Conservation (phyloP, 1,140 invertebrate genomes). For the Zaprionus davidi region DNA sequence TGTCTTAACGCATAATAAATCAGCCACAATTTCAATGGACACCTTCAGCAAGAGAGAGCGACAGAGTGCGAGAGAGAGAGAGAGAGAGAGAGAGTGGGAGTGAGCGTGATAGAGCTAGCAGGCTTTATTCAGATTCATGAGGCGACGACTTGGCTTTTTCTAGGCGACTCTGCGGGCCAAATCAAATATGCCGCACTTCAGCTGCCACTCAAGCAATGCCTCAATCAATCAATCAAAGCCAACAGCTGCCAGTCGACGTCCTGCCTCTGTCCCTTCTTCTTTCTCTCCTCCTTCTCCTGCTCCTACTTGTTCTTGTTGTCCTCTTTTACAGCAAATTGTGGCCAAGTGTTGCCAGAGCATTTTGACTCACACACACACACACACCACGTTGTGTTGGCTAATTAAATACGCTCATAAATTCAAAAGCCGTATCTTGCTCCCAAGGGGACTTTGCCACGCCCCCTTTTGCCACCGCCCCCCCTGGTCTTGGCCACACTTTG, state of each 20-base stretch:
- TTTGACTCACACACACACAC: conserved; percentile 6
- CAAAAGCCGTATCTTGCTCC: conserved; percentile 52
- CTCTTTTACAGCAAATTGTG: conserved; percentile 37
- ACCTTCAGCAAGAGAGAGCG: background rate
- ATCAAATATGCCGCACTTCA: conserved; percentile 76
- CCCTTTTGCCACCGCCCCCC: background rate
- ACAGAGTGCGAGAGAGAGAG: background rate
- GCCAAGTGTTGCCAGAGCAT: conserved; percentile 41
- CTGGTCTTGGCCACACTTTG: background rate
- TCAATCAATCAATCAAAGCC: conserved; percentile 77
- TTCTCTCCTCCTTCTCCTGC: background rate
- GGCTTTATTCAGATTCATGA: conserved; percentile 39
- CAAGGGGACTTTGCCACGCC: background rate
- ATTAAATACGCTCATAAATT: conserved; percentile 80
- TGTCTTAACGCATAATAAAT: conserved; percentile 82
- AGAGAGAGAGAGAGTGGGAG: background rate
- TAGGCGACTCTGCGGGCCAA: conserved; percentile 30
- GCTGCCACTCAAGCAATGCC: conserved; percentile 72
- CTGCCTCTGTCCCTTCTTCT: background rate
- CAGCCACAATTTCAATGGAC: conserved; percentile 74
- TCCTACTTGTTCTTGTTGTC: background rate
- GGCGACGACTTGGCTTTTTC: conserved; percentile 17
- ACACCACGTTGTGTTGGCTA: conserved; percentile 46
- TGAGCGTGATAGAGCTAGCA: background rate
- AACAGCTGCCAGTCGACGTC: conserved; percentile 43